These are phyloP conservation scores for Mycalesis mineus DNA, from an alignment of 2,888 invertebrate genomes.

Conservation along the genomic window DNA sequence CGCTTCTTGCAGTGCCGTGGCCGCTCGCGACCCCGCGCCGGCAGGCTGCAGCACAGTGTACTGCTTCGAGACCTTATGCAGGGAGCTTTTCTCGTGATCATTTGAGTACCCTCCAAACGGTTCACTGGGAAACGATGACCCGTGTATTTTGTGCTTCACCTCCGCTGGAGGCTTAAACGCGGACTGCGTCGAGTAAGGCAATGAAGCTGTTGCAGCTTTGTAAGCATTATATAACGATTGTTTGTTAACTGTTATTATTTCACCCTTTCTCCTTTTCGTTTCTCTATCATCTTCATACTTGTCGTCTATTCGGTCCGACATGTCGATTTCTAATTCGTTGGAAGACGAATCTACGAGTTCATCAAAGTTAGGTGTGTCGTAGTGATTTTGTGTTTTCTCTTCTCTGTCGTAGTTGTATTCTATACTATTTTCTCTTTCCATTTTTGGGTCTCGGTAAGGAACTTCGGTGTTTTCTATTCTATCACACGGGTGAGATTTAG, in stretches of 20 bases:
- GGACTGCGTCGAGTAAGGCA: slow-evolving; percentile 86
- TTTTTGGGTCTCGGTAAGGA: slow-evolving; percentile 29
- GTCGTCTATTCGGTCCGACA: slow-evolving; percentile 84
- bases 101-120: slow-evolving; percentile 86
- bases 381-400: slow-evolving; percentile 78
- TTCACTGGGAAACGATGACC: slow-evolving; percentile 76
- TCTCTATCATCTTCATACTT: slow-evolving; percentile 80
- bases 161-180: slow-evolving; percentile 88
- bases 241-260: slow-evolving; percentile 69
- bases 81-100: slow-evolving; percentile 63
- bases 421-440: slow-evolving; percentile 54
- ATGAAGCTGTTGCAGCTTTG: slow-evolving; percentile 73
- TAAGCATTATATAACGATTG: slow-evolving; percentile 77
- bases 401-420: slow-evolving; percentile 59
- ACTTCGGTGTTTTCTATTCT: slow-evolving; percentile 37
- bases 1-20: slow-evolving; percentile 88
- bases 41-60: slow-evolving; percentile 93
- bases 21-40: slow-evolving; percentile 87
- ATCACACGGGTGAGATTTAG: slow-evolving; percentile 45
- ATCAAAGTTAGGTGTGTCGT: slow-evolving; percentile 86
- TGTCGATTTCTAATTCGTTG: slow-evolving; percentile 87
- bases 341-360: slow-evolving; percentile 87
- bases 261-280: slow-evolving; percentile 69
- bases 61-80: slow-evolving; percentile 82
- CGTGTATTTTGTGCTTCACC: slow-evolving; percentile 75